Evolutionary conservation across 2,888 invertebrate genomes (phyloP).

Genomic region (Abscondita cerata): DNA sequence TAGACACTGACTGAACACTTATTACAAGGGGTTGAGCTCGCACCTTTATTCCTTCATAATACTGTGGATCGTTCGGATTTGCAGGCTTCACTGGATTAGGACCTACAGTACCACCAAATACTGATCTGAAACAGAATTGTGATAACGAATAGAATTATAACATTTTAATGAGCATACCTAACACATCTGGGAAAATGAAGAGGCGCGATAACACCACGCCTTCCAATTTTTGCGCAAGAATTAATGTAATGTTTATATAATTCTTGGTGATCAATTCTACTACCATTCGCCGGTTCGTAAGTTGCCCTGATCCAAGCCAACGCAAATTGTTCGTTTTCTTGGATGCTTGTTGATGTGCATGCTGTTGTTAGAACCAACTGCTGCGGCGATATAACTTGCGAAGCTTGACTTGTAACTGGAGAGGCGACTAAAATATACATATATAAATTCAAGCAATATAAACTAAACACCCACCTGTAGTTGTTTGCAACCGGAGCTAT

Average conservation of each 20-base stretch:
- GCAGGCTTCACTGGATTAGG: conserved; percentile 74
- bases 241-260: conserved; percentile 90
- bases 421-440: conserved; percentile 25
- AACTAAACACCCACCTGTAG: conserved; percentile 48
- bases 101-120: conserved; percentile 84
- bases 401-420: conserved; percentile 33
- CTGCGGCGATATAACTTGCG: conserved; percentile 47
- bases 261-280: conserved; percentile 82
- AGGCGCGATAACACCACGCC: conserved; percentile 84
- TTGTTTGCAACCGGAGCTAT: conserved; percentile 23
- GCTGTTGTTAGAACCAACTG: conserved; percentile 69
- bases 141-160: no score
- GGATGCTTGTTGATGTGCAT: conserved; percentile 72
- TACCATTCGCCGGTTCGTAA: conserved; percentile 74
- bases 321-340: conserved; percentile 88
- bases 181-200: conserved; percentile 88
- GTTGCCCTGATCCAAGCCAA: conserved; percentile 85
- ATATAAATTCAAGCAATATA: no score
- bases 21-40: conserved; percentile 66
- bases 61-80: conserved; percentile 63
- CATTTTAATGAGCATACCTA: conserved; percentile 67
- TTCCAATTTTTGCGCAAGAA: conserved; percentile 82
- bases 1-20: conserved; percentile 54
- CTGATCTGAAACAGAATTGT: conserved; percentile 67
- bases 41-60: conserved; percentile 74